Base-by-base conservation (phyloP, 2,113 vertebrate genomes). In the Hipposideros armiger region DNA sequence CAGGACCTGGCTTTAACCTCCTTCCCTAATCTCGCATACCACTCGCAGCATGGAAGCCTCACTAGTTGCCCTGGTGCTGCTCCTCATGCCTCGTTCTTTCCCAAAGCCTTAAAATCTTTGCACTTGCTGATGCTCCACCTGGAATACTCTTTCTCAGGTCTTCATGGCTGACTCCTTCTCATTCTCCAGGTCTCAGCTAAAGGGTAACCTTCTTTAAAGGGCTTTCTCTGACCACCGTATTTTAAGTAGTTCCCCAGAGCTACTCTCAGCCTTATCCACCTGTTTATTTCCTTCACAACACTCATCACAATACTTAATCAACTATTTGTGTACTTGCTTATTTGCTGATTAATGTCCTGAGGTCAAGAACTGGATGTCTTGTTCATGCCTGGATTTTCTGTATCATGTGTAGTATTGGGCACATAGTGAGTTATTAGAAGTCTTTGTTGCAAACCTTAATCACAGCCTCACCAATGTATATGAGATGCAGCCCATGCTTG, bases 401-500 rank as follows among this genome's bases (percentile, higher is more conserved):
- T 2, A 72, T 40, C 30, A 7, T 17, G 9, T 45, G 14, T 72
- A 22, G 19, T 26, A 10, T 56, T 78, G 47, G 73, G 24, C n/a
- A 84, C 47, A 70, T 30, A 70, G 2, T 56, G 64, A 70, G 22
- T 28, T 50, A 64, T 82, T 13, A 28, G 42, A 80, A 74, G 45
- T 72, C 50, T 83, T 42, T 66, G 42, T 24, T 89, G 28, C 83
- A 76, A 83, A 64, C 28, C 7, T 81, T 90, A 78, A 64, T 69
- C 20, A 28, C 30, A n/a, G 22, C 64, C 42, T 42, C 20, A 22
- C 30, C 24, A 67, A 17, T 76, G 4, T 47, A 11, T 26, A 10
- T 42, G n/a, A 0, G 11, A 40, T 91, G 90, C 83, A 97, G 60
- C 87, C 80, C 11, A 0, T 60, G 97, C 91, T 95, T 69, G 52